A percentile compares a stretch with the other conserved stretches of the same genome.
These are phyloP conservation scores for Timema cristinae DNA, from an alignment of 2,888 invertebrate species.

Conservation along the genomic window DNA sequence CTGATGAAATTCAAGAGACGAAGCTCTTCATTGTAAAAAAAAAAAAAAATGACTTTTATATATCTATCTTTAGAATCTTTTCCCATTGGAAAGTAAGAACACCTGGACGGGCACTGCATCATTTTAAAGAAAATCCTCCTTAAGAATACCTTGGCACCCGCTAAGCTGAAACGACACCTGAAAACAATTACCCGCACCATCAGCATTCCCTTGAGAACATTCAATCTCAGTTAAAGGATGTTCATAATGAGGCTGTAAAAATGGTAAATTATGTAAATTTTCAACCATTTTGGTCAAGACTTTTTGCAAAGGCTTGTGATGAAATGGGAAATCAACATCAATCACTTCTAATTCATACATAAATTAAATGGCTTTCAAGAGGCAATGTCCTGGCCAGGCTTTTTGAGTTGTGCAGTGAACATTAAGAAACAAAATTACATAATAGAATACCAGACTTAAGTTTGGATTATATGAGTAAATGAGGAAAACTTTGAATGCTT, in stretches of 20 bases:
- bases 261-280: slow-evolving; percentile 14
- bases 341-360: neutral
- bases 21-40: too few relatives aligned
- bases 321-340: slow-evolving; percentile 1
- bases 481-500: neutral
- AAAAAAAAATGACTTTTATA: too few relatives aligned
- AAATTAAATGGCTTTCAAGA: slow-evolving; percentile 12
- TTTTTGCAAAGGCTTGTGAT: neutral
- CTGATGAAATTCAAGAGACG: too few relatives aligned
- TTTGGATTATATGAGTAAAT: neutral
- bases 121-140: too few relatives aligned
- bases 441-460: neutral
- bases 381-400: slow-evolving; percentile 8
- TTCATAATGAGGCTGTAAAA: slow-evolving; percentile 16
- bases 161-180: too few relatives aligned
- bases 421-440: slow-evolving; percentile 1
- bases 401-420: neutral
- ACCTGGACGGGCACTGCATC: too few relatives aligned
- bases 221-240: slow-evolving; percentile 10
- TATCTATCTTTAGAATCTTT: too few relatives aligned
- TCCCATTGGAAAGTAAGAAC: too few relatives aligned
- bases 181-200: neutral
- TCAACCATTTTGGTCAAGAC: neutral
- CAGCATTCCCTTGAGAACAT: slow-evolving; percentile 5
- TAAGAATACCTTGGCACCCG: too few relatives aligned